Evolutionary conservation across 2,113 vertebrate genomes (phyloP), one percentile per base, ranked within the genome.

Genomic region (Petrocephalus microphthalmus): DNA sequence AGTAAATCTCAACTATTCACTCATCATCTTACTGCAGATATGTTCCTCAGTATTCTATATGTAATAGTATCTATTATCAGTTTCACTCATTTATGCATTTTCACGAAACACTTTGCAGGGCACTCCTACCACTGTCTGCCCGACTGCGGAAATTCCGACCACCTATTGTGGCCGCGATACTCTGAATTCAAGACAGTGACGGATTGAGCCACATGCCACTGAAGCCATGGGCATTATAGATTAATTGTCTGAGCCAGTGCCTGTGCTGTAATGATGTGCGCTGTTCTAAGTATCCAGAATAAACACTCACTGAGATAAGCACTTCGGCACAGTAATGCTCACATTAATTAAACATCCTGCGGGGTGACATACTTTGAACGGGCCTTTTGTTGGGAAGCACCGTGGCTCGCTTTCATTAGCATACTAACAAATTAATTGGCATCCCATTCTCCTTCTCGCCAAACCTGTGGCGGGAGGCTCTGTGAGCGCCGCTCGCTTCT

Each of bases 371-470:
- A 78, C 87, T 90, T 82, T 52, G 60, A 91, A 90, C 56, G 71
- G 88, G 88, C 51, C 89, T 88, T 91, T 90, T 91, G 89, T 92
- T 91, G 84, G 81, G 25, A 52, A 85, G 87, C 78, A 47, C 67
- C 13, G 85, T 87, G 88, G 84, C 89, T 89, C 81, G 45, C 90
- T 89, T 29, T 29, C 89, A 94, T 94, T 94, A 93, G 91, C 94
- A 94, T 93, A 92, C 93, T 94, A 95, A 91, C 91, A 92, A 93
- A 94, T 92, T 90, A 93, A 92, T 89, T 92, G 89, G 91, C 92
- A 91, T 84, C 89, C 89, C 87, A 67, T 87, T 91, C 89, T 74
- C 53, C 45, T 74, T 53, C 64, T 88, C 22, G 87, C 78, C 90
- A 89, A 93, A 94, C 91, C 93, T 94, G 92, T 92, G 89, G 57